Base-by-base conservation (phyloP, 2,888 invertebrate species). In the Trachelus iudaicus region DNA sequence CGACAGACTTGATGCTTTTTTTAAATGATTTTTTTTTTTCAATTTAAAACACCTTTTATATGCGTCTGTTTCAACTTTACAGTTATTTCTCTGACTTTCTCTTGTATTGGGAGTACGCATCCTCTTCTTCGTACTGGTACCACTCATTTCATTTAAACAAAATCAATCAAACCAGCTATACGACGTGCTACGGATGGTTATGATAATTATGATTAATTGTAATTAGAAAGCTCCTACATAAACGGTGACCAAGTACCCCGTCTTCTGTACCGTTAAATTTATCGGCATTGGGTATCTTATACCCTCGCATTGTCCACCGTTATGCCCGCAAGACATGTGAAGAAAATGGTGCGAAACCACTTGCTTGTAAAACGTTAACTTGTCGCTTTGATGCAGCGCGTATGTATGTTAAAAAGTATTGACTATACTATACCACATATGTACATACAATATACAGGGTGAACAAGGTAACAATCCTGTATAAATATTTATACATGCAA, bases 401-500 rank as follows among this genome's bases (percentile, higher is more conserved):
- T 71, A 71, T 71, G 23, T 71, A 34, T 30, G 33, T 30, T n/a
- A 2, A 71, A 2, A 71, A 75, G 23, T 34, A 40, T 56, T 23
- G 23, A 56, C 56, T 56, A 23, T 56, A 23, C 23, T 56, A 56
- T 56, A 23, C 23, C 56, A 56, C 9, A 56, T 56, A 56, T 56
- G 56, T 56, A 6, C 35, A 12, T 69, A n/a, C n/a, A 69, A 40
- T 68, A 69, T 74, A 73, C 31, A 74, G n/a, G 73, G 23, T 9
- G 23, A 23, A 56, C 56, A 15, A 40, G 23, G 23, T 56, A 56
- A 56, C 56, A 56, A 23, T 56, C 76, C 73, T 71, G 79, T 76
- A 69, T 77, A 73, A 40, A 79, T 80, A 80, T 81, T 79, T 80
- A 81, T 81, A 77, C 76, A 76, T 73, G 76, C 77, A 79, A 76